Conservation (phyloP, 2,888 invertebrate genomes). For the Acrocyrtus sp. region DNA sequence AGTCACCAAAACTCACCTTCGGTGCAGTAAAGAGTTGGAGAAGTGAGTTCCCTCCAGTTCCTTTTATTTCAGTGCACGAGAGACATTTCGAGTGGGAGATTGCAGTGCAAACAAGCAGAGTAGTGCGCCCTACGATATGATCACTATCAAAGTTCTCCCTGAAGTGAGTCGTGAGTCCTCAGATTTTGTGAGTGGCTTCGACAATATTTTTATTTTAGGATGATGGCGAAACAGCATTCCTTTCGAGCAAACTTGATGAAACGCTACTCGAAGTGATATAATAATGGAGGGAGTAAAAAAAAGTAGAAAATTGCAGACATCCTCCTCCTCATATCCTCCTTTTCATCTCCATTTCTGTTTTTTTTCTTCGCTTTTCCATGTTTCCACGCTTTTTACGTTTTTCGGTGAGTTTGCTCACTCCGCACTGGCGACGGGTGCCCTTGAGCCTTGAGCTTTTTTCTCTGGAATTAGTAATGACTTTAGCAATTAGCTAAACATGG, state of each 20-base stretch:
- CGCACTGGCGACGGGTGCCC: no score
- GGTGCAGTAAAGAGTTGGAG: not conserved
- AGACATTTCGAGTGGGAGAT: not conserved
- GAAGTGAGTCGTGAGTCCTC: no score
- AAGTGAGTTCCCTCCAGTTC: slow-evolving; percentile 5
- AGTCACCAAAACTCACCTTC: no score
- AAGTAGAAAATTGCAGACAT: no score
- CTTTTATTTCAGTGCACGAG: not conserved
- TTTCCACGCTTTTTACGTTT: slow-evolving; percentile 31
- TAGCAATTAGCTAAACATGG: slow-evolving; percentile 64
- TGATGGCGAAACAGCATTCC: no score
- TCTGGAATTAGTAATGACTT: slow-evolving; percentile 64
- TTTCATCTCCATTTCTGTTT: not conserved
- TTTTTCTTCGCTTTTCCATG: not conserved
- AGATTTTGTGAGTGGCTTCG: no score
- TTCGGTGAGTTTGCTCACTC: not conserved
- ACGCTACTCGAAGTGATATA: slow-evolving; percentile 39
- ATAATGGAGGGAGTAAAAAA: no score
- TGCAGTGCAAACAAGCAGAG: not conserved
- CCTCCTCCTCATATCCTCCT: slow-evolving; percentile 3
- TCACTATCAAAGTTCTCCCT: no score
- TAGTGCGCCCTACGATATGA: no score
- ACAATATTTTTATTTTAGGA: no score
- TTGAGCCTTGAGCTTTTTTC: no score
- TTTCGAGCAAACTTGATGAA: slow-evolving; percentile 38